Conservation (phyloP, 2,888 invertebrate genomes). For the Scaeva pyrastri region DNA sequence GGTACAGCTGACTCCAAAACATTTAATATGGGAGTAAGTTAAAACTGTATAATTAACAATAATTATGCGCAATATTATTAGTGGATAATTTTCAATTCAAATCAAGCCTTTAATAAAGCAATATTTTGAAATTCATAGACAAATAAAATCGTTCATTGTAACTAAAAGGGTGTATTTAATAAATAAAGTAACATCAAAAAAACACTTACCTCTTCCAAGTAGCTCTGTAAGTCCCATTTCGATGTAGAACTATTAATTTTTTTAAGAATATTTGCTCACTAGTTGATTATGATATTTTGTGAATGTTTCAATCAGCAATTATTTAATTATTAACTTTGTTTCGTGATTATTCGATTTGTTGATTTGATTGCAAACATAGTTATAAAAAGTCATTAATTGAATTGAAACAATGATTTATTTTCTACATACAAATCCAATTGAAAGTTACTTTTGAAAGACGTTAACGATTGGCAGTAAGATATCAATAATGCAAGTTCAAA, state of each 20-base stretch:
- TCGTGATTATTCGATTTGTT: too few relatives aligned
- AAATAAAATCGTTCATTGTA: conserved; percentile 27
- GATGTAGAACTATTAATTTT: background rate
- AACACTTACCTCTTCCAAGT: conserved; percentile 24
- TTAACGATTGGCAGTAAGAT: too few relatives aligned
- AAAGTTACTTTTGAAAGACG: too few relatives aligned
- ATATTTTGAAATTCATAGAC: conserved; percentile 41
- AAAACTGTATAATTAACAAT: background rate
- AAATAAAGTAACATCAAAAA: conserved; percentile 12
- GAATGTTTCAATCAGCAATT: too few relatives aligned
- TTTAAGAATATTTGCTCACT: background rate
- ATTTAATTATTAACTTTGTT: too few relatives aligned
- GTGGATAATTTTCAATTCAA: conserved; percentile 26
- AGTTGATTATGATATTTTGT: too few relatives aligned
- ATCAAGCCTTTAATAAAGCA: conserved; percentile 47
- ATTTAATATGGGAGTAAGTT: conserved; percentile 12
- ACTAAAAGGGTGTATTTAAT: conserved; percentile 7
- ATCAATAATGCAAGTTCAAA: too few relatives aligned
- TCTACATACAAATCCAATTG: too few relatives aligned
- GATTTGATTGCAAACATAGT: too few relatives aligned
- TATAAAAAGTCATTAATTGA: too few relatives aligned
- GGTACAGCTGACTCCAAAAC: conserved; percentile 3
- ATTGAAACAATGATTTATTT: too few relatives aligned
- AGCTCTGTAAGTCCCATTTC: background rate
- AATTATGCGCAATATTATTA: conserved; percentile 6